These are phyloP conservation scores for Lithophane leautieri DNA, from an alignment of 2,888 invertebrate genomes.

Conservation along the genomic window DNA sequence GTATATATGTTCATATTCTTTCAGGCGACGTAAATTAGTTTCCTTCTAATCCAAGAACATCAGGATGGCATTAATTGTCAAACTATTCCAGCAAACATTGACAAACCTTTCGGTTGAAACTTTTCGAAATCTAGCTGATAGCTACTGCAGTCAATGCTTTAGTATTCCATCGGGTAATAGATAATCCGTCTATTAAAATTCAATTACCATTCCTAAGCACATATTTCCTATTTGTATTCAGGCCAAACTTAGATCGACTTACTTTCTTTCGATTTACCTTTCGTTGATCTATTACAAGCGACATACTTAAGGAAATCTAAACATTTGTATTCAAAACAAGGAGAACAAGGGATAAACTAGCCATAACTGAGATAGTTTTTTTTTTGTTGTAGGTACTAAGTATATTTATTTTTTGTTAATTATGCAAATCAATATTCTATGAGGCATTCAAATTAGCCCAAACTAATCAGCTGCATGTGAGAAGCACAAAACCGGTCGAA, in stretches of 20 bases:
- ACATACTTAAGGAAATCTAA: slow-evolving; percentile 18
- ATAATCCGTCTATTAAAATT: slow-evolving; percentile 45
- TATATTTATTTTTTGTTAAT: neutral
- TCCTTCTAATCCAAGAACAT: neutral
- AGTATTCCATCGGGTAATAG: neutral
- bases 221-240: slow-evolving; percentile 56
- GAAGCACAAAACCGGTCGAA: too few species aligned
- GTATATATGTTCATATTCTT: neutral
- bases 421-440: neutral
- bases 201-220: slow-evolving; percentile 41
- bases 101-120: neutral
- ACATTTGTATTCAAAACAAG: slow-evolving; percentile 20
- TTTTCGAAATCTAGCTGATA: neutral
- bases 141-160: neutral
- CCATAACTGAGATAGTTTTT: neutral
- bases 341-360: slow-evolving; percentile 2
- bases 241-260: slow-evolving; percentile 37
- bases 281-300: slow-evolving; percentile 41
- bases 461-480: too few species aligned
- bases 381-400: neutral
- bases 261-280: slow-evolving; percentile 49
- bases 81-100: neutral
- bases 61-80: neutral
- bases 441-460: neutral
- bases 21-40: neutral